These are phyloP conservation scores for Bovichtus variegatus DNA, from an alignment of 2,797 vertebrate genomes.

Conservation along the genomic window DNA sequence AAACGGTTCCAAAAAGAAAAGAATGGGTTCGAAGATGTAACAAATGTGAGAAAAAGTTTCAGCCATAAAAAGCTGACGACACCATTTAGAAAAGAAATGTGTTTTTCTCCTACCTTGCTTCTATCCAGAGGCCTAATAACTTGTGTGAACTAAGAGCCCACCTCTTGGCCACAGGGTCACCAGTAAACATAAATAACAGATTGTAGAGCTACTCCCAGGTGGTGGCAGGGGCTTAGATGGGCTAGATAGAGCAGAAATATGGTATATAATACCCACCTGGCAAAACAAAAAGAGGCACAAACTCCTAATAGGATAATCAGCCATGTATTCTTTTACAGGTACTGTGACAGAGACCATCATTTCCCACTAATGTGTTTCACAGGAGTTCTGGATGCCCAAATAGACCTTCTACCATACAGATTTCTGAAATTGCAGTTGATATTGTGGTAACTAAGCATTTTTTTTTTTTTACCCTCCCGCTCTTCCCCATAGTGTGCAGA, in stretches of 20 bases:
- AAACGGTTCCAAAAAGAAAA: slow-evolving; percentile 55
- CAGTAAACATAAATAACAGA: slow-evolving; percentile 81
- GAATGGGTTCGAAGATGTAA: slow-evolving; percentile 43
- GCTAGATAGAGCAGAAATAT: slow-evolving; percentile 74
- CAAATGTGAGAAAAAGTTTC: slow-evolving; percentile 69
- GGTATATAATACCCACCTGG: slow-evolving; percentile 77
- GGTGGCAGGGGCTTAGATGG: slow-evolving; percentile 67
- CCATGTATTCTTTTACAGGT: slow-evolving; percentile 83
- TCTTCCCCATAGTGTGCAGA: slow-evolving; percentile 26
- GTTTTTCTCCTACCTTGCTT: slow-evolving; percentile 67
- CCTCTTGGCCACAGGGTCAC: slow-evolving; percentile 73
- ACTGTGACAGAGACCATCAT: slow-evolving; percentile 76
- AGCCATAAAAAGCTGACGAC: slow-evolving; percentile 68
- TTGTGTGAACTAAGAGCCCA: slow-evolving; percentile 72
- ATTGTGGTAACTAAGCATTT: slow-evolving; percentile 50
- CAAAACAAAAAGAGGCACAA: slow-evolving; percentile 69
- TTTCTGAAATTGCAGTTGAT: slow-evolving; percentile 74
- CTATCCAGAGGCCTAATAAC: slow-evolving; percentile 78
- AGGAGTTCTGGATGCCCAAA: slow-evolving; percentile 39
- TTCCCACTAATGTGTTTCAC: slow-evolving; percentile 75
- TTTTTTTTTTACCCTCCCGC: slow-evolving; percentile 13
- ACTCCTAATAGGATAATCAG: slow-evolving; percentile 78
- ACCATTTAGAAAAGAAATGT: slow-evolving; percentile 81
- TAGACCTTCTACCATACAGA: slow-evolving; percentile 62
- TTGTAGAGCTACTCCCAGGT: slow-evolving; percentile 61